These are phyloP conservation scores for Lycopodina hypogea DNA, from an alignment of 37 sponge, comb jelly and placozoan genomes.

Conservation along the genomic window DNA sequence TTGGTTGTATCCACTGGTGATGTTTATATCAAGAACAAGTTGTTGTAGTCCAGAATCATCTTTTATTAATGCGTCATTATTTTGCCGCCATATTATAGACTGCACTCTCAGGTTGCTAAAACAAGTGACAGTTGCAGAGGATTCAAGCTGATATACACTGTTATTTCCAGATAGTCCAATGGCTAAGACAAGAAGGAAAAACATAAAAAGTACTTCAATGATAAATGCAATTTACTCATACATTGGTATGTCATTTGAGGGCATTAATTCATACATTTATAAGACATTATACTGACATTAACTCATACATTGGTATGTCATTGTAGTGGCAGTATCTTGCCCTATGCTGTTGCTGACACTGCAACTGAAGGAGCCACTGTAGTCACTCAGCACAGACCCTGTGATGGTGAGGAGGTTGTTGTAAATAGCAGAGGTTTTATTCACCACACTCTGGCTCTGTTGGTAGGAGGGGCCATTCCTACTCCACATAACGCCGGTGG, in stretches of 20 bases:
- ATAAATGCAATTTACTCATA: not conserved
- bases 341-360: not conserved
- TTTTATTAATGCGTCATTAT: not conserved
- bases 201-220: no score
- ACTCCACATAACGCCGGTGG: conserved; percentile 25
- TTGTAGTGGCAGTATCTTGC: no score
- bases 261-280: no score
- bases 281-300: no score
- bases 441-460: conserved; percentile 10
- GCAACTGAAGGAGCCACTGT: not conserved
- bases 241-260: no score
- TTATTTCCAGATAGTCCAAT: not conserved
- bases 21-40: not conserved
- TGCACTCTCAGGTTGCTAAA: not conserved
- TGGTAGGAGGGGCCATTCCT: conserved; percentile 13
- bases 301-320: not conserved
- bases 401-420: conserved; percentile 9
- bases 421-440: not conserved
- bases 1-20: not conserved
- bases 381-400: not conserved
- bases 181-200: not conserved
- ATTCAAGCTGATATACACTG: not conserved
- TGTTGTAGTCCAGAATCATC: conserved; percentile 12
- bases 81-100: not conserved
- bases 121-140: not conserved